Base-by-base conservation (phyloP, 2,888 invertebrate genomes). In the Leptura quadrifasciata region DNA sequence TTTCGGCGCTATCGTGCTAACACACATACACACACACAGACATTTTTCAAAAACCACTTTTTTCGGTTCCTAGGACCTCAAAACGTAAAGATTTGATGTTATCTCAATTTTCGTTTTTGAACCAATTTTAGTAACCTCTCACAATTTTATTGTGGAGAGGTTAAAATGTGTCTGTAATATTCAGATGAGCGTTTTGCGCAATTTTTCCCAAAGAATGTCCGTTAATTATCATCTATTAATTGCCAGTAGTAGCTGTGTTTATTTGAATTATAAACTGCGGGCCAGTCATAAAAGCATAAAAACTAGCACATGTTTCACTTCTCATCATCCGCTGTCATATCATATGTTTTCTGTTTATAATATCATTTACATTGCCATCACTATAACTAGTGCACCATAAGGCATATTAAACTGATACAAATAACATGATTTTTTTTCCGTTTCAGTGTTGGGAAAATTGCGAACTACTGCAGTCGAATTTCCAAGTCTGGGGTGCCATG, bases 401-500 rank as follows among this genome's bases (percentile, higher is more conserved):
- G 64, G 57, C 60, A 27, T 18, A 35, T 55, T 31, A 54, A 31
- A 31, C 27, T 6, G 27, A n/a, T 18, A 52, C n/a, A 55, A 20
- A 55, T 39, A 57, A 15, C 69, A 20, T 27, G 73, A 35, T 60
- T 17, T 75, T 74, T 86, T 84, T 88, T 91, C 91, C 91, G 91
- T 93, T 90, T 31, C 92, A 94, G 94, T 94, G 94, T 88, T 94
- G 94, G 94, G 93, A 94, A 89, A 94, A 93, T 87, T 94, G 94
- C 90, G 94, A 94, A 87, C 91, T 93, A 82, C 91, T 94, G 79
- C 93, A 94, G 88, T 93, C 93, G 61, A 94, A 94, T 89, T 94
- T 93, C 88, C 92, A 93, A 90, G 91, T 93, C 57, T 94, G 94
- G 94, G 93, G 93, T 65, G 92, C 93, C 79, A 93, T 94, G 87